A percentile compares a stretch with the other conserved stretches of the same genome.
phyloP scores from a whole-genome alignment of 2,113 vertebrate genomes.

The Anolis carolinensis region DNA sequence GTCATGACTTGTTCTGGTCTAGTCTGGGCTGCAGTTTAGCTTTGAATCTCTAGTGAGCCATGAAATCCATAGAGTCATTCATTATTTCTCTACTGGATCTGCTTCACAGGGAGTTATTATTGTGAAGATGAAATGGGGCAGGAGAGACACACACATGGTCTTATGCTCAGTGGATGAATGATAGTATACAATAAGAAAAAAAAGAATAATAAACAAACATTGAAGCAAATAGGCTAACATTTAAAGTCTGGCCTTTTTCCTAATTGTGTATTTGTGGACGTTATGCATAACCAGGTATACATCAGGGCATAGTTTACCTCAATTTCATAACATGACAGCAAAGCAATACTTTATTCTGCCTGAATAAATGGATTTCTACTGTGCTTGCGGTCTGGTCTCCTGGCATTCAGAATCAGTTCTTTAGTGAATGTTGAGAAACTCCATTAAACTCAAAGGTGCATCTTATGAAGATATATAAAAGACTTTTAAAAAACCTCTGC shows the following conservation, averaged over 20 bases:
- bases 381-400: neutral
- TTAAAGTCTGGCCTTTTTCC: neutral
- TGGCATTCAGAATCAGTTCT: neutral
- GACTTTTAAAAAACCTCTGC: neutral
- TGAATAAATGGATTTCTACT: neutral
- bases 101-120: no score
- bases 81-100: no score
- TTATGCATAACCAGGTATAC: neutral
- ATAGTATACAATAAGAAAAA: neutral
- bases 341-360: neutral
- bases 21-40: no score
- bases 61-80: no score
- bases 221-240: neutral
- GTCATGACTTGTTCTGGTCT: no score
- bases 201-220: no score
- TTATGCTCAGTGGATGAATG: neutral
- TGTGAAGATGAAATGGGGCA: neutral
- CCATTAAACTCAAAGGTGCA: neutral
- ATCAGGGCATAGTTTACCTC: neutral
- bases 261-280: neutral
- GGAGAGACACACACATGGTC: neutral
- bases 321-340: neutral
- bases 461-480: neutral
- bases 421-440: neutral
- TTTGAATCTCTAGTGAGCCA: no score